These are phyloP conservation scores for Lepisosteus oculatus DNA, from an alignment of 2,113 vertebrate species.

Conservation along the genomic window DNA sequence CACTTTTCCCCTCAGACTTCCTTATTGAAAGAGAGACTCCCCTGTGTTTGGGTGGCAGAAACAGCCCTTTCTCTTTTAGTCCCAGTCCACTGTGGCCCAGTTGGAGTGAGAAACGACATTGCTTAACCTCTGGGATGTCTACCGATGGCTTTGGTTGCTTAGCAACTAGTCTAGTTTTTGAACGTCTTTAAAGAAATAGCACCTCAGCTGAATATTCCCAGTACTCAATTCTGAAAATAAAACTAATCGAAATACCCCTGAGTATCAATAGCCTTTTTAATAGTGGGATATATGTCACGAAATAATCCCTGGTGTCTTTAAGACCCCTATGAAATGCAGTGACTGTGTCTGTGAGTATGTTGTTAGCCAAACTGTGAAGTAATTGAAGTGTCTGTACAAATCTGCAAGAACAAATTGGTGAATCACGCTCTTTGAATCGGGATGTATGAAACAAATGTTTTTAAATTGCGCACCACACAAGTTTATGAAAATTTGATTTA, in stretches of 20 bases:
- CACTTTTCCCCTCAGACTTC: neutral
- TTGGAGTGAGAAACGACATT: slow-evolving; percentile 7
- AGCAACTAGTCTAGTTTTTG: slow-evolving; percentile 50
- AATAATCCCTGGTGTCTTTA: too few species aligned
- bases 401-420: too few species aligned
- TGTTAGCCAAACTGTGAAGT: neutral
- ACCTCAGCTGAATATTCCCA: slow-evolving; percentile 35
- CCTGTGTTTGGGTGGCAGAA: slow-evolving; percentile 8
- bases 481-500: too few species aligned
- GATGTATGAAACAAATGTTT: too few species aligned
- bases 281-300: too few species aligned
- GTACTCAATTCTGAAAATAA: slow-evolving; percentile 2
- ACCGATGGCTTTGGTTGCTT: slow-evolving; percentile 50
- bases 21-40: slow-evolving; percentile 3
- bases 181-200: slow-evolving; percentile 42
- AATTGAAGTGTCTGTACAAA: neutral
- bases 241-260: neutral
- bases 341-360: neutral
- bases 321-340: neutral
- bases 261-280: too few species aligned
- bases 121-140: slow-evolving; percentile 44
- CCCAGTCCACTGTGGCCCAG: neutral
- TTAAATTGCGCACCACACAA: too few species aligned
- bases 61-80: slow-evolving; percentile 7
- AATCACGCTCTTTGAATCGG: too few species aligned